Evolutionary conservation across 2,113 vertebrate genomes (phyloP).

Genomic region (Saguinus imperator): DNA sequence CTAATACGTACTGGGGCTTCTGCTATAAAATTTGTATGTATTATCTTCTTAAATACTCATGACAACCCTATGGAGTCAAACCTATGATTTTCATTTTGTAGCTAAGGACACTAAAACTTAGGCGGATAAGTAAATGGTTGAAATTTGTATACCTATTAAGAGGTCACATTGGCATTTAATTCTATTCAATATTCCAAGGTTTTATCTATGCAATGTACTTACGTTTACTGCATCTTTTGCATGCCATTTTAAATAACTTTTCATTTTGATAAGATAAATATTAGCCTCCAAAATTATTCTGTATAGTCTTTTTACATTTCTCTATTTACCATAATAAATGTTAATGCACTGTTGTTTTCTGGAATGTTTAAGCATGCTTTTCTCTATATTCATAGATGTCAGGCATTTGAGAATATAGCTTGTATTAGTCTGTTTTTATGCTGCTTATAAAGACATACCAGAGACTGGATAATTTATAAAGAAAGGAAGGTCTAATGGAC

Average conservation of each 20-base stretch:
- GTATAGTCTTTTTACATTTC: neutral
- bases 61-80: neutral
- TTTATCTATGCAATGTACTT: neutral
- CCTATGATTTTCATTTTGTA: neutral
- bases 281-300: conserved; percentile 19
- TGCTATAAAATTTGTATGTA: neutral
- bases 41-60: neutral
- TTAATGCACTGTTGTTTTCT: conserved; percentile 40
- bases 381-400: conserved; percentile 45
- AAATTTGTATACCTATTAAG: neutral
- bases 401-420: neutral
- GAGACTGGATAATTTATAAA: too few relatives aligned
- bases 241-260: neutral
- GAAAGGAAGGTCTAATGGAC: too few relatives aligned
- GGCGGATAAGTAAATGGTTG: neutral
- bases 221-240: neutral
- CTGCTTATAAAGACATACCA: too few relatives aligned
- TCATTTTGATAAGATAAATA: conserved; percentile 21
- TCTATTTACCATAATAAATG: neutral
- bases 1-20: too few relatives aligned
- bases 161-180: neutral
- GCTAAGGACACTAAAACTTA: neutral
- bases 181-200: neutral
- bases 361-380: conserved; percentile 18
- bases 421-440: too few relatives aligned